Percentiles rank a stretch among this genome's conserved stretches.
Conservation (phyloP, 2,797 vertebrate species). For the Gymnoscopelus braueri region DNA sequence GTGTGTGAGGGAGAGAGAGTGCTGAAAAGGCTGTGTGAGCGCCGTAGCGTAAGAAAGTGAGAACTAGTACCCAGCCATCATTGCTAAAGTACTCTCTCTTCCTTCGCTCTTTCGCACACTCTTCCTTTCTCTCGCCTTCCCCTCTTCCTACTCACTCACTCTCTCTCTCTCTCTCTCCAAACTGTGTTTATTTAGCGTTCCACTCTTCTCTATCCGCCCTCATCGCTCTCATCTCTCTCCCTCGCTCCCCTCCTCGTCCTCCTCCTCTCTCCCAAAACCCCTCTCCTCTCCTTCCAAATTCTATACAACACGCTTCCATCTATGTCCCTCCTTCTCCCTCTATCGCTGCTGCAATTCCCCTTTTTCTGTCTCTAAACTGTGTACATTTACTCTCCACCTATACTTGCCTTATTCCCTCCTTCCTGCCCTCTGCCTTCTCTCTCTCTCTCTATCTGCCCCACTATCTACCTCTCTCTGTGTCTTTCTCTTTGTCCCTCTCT, state of each 20-base stretch:
- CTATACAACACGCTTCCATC: background rate
- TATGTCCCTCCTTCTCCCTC: constrained; percentile 45
- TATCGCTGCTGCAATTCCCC: background rate
- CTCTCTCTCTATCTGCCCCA: constrained; percentile 9
- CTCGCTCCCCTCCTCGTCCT: background rate
- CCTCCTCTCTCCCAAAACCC: background rate
- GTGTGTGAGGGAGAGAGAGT: background rate
- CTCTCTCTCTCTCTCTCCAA: background rate
- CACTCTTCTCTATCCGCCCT: constrained; percentile 26
- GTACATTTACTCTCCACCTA: constrained; percentile 64
- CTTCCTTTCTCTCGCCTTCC: background rate
- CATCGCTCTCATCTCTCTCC: constrained; percentile 28
- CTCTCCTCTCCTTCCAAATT: background rate
- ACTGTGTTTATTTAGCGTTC: constrained; percentile 22
- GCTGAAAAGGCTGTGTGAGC: constrained; percentile 46
- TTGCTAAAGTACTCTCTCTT: constrained; percentile 44
- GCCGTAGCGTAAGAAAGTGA: constrained; percentile 58
- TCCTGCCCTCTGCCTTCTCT: constrained; percentile 48
- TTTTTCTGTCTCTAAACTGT: constrained; percentile 56
- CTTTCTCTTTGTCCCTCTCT: constrained; percentile 34
- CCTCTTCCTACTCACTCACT: background rate
- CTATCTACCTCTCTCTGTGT: constrained; percentile 17
- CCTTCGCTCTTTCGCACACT: constrained; percentile 33
- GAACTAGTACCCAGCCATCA: constrained; percentile 67
- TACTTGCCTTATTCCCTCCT: constrained; percentile 51